A percentile compares a stretch with the other conserved stretches of the same genome.
phyloP scores from a whole-genome alignment of 1,140 invertebrate species.

The Portunus trituberculatus region DNA sequence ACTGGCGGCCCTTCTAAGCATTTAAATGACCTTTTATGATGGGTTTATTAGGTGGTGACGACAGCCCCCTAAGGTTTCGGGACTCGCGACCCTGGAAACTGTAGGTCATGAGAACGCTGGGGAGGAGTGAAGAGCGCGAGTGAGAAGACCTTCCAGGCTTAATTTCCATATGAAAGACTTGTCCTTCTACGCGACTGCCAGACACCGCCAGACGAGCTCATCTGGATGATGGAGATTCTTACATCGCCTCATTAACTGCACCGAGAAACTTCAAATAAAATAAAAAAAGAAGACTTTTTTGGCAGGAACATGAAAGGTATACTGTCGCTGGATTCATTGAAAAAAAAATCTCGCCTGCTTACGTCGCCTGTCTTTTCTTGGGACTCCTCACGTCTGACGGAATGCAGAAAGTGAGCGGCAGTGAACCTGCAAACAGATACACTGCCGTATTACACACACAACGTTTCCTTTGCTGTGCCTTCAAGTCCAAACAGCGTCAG shows the following conservation, averaged over 20 bases:
- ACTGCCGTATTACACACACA: conserved; percentile 40
- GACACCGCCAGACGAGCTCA: conserved; percentile 30
- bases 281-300: neutral
- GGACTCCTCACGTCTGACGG: conserved; percentile 41
- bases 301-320: neutral
- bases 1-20: conserved; percentile 31
- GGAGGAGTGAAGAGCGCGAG: conserved; percentile 18
- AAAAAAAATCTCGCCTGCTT: conserved; percentile 25
- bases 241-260: conserved; percentile 9
- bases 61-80: neutral
- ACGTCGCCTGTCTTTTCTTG: neutral
- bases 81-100: conserved; percentile 56
- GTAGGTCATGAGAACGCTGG: conserved; percentile 50
- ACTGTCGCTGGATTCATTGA: neutral
- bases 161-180: conserved; percentile 69
- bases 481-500: neutral
- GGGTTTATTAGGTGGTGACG: conserved; percentile 51
- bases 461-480: conserved; percentile 10
- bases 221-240: conserved; percentile 33
- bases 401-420: conserved; percentile 46
- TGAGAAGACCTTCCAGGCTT: conserved; percentile 44
- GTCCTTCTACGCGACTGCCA: conserved; percentile 61
- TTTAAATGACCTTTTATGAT: conserved; percentile 56
- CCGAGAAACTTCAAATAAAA: neutral
- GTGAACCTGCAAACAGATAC: conserved; percentile 63